Percentiles rank a stretch among this genome's conserved stretches.
phyloP scores from a whole-genome alignment of 1,140 invertebrate species.

The Cyphomyrmex costatus region DNA sequence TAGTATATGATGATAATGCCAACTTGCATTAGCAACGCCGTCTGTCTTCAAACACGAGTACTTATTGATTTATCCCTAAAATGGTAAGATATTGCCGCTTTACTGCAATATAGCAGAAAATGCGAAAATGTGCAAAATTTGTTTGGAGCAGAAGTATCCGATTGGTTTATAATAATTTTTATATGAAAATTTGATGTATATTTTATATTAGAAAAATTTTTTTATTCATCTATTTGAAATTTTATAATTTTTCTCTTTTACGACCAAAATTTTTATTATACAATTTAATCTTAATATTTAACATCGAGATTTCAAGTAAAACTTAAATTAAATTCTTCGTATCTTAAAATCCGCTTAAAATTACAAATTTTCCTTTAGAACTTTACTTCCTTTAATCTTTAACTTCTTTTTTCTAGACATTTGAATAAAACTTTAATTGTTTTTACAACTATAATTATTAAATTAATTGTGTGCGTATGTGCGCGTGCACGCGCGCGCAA shows the following conservation, averaged over 20 bases:
- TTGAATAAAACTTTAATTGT: background rate
- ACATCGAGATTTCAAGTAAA: background rate
- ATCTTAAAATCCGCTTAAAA: background rate
- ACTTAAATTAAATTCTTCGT: background rate
- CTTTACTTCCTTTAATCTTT: background rate
- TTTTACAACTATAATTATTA: background rate
- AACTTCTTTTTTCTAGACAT: background rate
- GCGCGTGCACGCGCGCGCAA: too few species aligned
- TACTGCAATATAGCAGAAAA: background rate
- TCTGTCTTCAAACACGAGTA: too few species aligned
- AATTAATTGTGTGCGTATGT: slow-evolving; percentile 4
- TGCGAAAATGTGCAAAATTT: background rate
- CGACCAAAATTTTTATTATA: background rate
- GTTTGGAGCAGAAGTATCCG: background rate
- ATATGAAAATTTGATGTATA: background rate
- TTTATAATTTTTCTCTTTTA: background rate
- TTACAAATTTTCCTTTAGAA: background rate
- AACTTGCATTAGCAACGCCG: too few species aligned
- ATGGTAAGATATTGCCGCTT: background rate
- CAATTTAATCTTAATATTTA: background rate
- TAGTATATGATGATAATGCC: too few species aligned
- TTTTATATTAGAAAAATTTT: background rate
- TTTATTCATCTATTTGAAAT: background rate
- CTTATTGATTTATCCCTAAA: too few species aligned
- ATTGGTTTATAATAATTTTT: background rate